Conservation (phyloP, 2,888 invertebrate genomes). For the Drosophila multiciliata region DNA sequence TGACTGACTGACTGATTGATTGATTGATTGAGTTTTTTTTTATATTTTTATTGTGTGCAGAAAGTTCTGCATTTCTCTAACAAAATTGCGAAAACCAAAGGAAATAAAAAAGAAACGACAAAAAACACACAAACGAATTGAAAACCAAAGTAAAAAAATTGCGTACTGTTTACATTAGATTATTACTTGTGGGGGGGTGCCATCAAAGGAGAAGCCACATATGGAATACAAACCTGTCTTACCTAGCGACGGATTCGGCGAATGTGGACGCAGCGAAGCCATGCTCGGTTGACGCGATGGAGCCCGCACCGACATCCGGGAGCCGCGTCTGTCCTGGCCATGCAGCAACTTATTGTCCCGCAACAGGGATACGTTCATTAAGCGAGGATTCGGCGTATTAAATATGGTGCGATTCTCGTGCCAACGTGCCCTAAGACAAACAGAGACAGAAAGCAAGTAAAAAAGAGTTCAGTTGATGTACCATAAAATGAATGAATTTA, state of each 20-base stretch:
- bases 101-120: slow-evolving; percentile 30
- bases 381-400: slow-evolving; percentile 96
- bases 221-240: slow-evolving; percentile 85
- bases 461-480: slow-evolving; percentile 7
- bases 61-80: slow-evolving; percentile 60
- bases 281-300: slow-evolving; percentile 94
- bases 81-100: slow-evolving; percentile 52
- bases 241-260: slow-evolving; percentile 86
- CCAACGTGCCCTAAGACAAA: slow-evolving; percentile 91
- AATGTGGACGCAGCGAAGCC: slow-evolving; percentile 92
- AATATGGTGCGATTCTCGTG: slow-evolving; percentile 96
- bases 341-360: slow-evolving; percentile 92
- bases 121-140: slow-evolving; percentile 33
- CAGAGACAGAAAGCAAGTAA: neutral
- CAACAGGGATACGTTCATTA: slow-evolving; percentile 95
- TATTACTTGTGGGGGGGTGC: slow-evolving; percentile 36
- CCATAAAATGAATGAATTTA: neutral
- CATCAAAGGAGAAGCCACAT: slow-evolving; percentile 33
- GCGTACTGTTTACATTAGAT: slow-evolving; percentile 36
- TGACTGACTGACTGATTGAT: slow-evolving; percentile 59
- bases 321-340: slow-evolving; percentile 91
- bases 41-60: slow-evolving; percentile 49
- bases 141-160: slow-evolving; percentile 36
- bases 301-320: slow-evolving; percentile 91
- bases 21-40: slow-evolving; percentile 46